phyloP scores from a whole-genome alignment of 2,797 vertebrate species.

The Notolabrus celidotus region DNA sequence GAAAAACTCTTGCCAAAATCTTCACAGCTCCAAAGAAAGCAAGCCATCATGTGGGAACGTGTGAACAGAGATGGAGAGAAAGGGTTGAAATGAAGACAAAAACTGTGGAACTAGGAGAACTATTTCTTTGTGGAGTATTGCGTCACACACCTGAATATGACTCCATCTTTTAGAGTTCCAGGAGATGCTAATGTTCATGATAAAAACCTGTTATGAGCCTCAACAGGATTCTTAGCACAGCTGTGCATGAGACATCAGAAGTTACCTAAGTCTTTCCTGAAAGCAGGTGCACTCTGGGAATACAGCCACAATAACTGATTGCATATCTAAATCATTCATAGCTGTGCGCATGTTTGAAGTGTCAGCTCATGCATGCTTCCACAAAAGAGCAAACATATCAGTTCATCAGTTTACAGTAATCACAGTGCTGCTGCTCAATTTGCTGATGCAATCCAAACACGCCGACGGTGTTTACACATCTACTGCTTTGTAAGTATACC shows the following conservation, averaged over 20 bases:
- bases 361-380: slow-evolving; percentile 60
- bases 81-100: not conserved
- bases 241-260: slow-evolving; percentile 45
- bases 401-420: slow-evolving; percentile 68
- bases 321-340: slow-evolving; percentile 51
- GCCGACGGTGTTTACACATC: slow-evolving; percentile 73
- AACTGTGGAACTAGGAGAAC: not conserved
- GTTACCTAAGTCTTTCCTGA: slow-evolving; percentile 46
- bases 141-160: slow-evolving; percentile 79
- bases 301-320: slow-evolving; percentile 56
- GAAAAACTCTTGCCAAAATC: slow-evolving; percentile 7
- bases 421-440: slow-evolving; percentile 47
- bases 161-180: slow-evolving; percentile 83
- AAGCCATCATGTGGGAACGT: slow-evolving; percentile 1
- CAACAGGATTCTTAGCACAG: slow-evolving; percentile 64
- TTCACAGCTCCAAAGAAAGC: slow-evolving; percentile 10
- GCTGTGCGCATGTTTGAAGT: slow-evolving; percentile 62
- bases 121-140: slow-evolving; percentile 6
- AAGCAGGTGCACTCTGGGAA: slow-evolving; percentile 60
- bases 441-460: slow-evolving; percentile 69
- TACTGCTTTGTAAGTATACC: slow-evolving; percentile 44
- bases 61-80: slow-evolving; percentile 7
- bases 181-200: slow-evolving; percentile 82
- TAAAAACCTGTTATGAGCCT: slow-evolving; percentile 82
- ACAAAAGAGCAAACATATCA: slow-evolving; percentile 61